These are phyloP conservation scores for Drosophila simulans DNA, from an alignment of 1,140 invertebrate genomes.

Conservation along the genomic window DNA sequence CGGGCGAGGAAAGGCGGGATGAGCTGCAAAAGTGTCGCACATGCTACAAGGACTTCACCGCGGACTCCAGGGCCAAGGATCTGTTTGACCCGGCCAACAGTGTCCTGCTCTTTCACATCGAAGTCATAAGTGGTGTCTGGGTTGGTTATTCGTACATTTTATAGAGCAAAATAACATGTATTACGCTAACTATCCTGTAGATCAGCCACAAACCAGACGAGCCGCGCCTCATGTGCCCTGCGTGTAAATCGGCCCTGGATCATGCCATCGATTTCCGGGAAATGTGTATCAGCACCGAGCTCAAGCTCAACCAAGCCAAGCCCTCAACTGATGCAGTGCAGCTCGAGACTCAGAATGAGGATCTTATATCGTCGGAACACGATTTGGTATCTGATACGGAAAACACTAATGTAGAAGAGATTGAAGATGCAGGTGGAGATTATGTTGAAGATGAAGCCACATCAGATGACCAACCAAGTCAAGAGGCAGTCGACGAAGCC, in stretches of 20 bases:
- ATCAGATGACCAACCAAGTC: not conserved
- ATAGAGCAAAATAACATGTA: not conserved
- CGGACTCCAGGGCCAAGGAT: slow-evolving; percentile 43
- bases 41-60: slow-evolving; percentile 29
- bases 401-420: not conserved
- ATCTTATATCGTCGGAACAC: not conserved
- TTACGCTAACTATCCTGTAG: slow-evolving; percentile 7
- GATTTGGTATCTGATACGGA: slow-evolving; percentile 1
- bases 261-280: slow-evolving; percentile 63
- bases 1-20: not conserved
- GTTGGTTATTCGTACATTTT: slow-evolving; percentile 10
- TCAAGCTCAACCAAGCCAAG: slow-evolving; percentile 17
- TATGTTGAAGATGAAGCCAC: not conserved
- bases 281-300: slow-evolving; percentile 53
- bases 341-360: slow-evolving; percentile 1
- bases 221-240: slow-evolving; percentile 43
- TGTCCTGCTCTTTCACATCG: slow-evolving; percentile 62
- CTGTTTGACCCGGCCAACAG: slow-evolving; percentile 44
- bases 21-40: slow-evolving; percentile 42
- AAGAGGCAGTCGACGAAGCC: slow-evolving; percentile 1
- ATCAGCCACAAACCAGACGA: slow-evolving; percentile 28
- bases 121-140: slow-evolving; percentile 72
- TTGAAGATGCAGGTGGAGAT: slow-evolving; percentile 4
- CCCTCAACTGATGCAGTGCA: not conserved
- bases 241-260: slow-evolving; percentile 31